Base-by-base conservation (phyloP, 2,888 invertebrate genomes). In the Agrenia bidenticulata region DNA sequence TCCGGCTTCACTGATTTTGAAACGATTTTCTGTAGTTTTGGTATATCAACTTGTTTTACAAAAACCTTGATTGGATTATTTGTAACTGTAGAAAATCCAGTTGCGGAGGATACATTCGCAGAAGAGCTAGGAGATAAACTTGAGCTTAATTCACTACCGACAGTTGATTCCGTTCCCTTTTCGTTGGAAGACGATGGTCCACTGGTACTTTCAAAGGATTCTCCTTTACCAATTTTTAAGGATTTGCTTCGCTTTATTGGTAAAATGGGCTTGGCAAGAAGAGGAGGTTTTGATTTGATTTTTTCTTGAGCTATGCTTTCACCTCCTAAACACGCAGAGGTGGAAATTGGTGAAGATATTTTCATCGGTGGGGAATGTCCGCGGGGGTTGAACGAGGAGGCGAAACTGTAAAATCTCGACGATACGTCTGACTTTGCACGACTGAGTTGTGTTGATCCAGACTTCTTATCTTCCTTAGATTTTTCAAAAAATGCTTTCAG, bases 221-320 rank as follows among this genome's bases (percentile, higher is more conserved):
- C 57, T 15, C 5, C 39, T 39, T 41, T 41, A 2, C 26, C 49
- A 4, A 58, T 21, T 75, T 80, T 79, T 26, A 81, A 72, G 13
- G 81, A 81, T 72, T 80, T 80, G 73, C 80, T 80, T 32, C 81
- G 73, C 64, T 80, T 80, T 19, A 81, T 77, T 2, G 78, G 77
- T 26, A 78, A 67, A 42, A 73, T 74, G 4, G 79, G 79, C 56
- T 77, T 77, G 11, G 72, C 61, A 11, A 71, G 50, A 2, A 74
- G 42, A 0, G 72, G 63, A 2, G 74, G 74, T 54, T 76, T 74
- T 1, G 61, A 56, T 45, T 67, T 74, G 0, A 51, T 39, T 41
- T 68, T 68, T 21, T 70, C 61, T 9, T 63, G 50, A 0, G 66
- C 45, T 41, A 51, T 63, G 7, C 19, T n/a, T 23, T 54, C 53